Evolutionary conservation across 2,797 vertebrate species (phyloP).

Genomic region (Mergus octosetaceus): DNA sequence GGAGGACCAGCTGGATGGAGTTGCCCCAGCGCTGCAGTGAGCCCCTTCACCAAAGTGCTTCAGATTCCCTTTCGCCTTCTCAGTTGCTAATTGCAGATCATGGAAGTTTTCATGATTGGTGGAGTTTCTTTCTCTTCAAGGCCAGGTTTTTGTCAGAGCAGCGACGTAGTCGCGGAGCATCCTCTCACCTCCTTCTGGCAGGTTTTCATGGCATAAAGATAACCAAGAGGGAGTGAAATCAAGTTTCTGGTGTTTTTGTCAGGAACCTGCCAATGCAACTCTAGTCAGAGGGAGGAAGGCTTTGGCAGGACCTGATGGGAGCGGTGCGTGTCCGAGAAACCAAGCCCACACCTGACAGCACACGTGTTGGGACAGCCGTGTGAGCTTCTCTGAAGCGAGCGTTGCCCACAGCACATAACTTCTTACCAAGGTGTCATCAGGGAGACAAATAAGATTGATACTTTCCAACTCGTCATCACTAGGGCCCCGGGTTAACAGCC

Average conservation of each 20-base stretch:
- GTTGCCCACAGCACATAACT: background rate
- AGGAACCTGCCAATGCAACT: background rate
- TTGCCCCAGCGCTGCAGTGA: rapidly evolving
- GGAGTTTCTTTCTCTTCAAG: background rate
- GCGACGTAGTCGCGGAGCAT: background rate
- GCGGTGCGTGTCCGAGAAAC: background rate
- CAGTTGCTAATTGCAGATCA: background rate
- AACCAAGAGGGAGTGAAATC: rapidly evolving
- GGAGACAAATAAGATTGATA: background rate
- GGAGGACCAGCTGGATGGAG: background rate
- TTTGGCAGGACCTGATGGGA: background rate
- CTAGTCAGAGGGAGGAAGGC: background rate
- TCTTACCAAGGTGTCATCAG: background rate
- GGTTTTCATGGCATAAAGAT: background rate
- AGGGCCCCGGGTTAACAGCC: background rate
- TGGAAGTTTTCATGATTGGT: background rate
- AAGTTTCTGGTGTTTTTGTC: background rate
- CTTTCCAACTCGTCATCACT: background rate
- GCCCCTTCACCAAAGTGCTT: background rate
- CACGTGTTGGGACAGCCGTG: no score
- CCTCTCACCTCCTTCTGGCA: background rate
- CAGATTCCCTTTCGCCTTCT: background rate
- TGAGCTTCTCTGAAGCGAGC: background rate
- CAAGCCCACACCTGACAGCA: rapidly evolving
- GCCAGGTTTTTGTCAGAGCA: background rate